phyloP scores from a whole-genome alignment of 2,797 vertebrate genomes.

The Syndactyla subalaris region DNA sequence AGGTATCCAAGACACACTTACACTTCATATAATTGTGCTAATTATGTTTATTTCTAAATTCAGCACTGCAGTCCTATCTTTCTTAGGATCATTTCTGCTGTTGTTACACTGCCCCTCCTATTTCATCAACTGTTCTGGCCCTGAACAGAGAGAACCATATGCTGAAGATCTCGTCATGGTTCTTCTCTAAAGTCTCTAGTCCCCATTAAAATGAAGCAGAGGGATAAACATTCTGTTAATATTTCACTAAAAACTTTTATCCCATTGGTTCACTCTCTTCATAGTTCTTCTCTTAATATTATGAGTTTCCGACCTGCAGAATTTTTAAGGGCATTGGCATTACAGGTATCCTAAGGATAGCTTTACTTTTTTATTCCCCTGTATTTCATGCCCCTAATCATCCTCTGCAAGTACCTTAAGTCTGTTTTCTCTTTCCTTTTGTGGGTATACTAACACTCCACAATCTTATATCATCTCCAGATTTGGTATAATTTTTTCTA shows the following conservation, averaged over 20 bases:
- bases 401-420: neutral
- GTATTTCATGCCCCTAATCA: neutral
- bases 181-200: neutral
- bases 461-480: neutral
- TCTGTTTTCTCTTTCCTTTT: neutral
- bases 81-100: neutral
- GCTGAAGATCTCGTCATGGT: fast-evolving
- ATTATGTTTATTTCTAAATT: neutral
- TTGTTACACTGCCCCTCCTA: neutral
- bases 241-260: neutral
- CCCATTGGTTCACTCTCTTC: neutral
- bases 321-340: neutral
- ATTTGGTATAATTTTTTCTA: neutral
- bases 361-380: neutral
- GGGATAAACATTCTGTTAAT: neutral
- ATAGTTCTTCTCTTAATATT: neutral
- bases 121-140: neutral
- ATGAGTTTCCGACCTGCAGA: neutral
- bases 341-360: neutral
- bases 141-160: neutral
- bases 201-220: neutral
- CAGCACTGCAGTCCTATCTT: neutral
- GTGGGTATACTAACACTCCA: neutral
- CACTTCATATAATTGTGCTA: neutral
- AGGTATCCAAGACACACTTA: neutral